Percentiles rank a stretch among this genome's conserved stretches.
Conservation (phyloP, 2,113 vertebrate species). For the Mormoops blainvillei region DNA sequence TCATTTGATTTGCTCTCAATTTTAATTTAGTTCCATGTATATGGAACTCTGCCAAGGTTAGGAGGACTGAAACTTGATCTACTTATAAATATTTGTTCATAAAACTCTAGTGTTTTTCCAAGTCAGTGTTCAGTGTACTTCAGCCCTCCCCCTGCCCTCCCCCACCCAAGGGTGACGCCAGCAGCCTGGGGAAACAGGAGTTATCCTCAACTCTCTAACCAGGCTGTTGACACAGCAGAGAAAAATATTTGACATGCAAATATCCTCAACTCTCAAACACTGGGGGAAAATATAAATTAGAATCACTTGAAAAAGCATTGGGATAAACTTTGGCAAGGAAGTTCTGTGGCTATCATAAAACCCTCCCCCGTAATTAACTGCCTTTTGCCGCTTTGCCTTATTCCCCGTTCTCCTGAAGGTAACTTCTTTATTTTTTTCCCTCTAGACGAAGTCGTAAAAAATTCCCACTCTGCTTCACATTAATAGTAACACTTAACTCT, state of each 20-base stretch:
- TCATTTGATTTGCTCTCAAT: not conserved
- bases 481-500: not conserved
- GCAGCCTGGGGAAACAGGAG: not conserved
- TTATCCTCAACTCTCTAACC: not conserved
- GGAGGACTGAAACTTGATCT: not conserved
- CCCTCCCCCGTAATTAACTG: not conserved
- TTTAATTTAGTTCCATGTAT: slow-evolving; percentile 1
- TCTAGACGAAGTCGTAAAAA: not conserved
- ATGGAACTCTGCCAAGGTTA: not conserved
- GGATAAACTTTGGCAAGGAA: not conserved
- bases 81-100: slow-evolving; percentile 16
- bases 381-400: not conserved
- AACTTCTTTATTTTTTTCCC: not conserved
- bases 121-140: not conserved
- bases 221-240: not conserved
- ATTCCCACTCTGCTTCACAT: not conserved
- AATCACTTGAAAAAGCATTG: not conserved
- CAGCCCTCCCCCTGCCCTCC: no score
- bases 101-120: not conserved
- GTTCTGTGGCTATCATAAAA: not conserved
- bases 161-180: not conserved
- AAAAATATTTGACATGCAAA: not conserved
- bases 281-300: not conserved
- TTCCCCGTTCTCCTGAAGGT: not conserved
- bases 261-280: not conserved